Evolutionary conservation across 2,888 invertebrate species (phyloP).

Genomic region (Smittia sp.): DNA sequence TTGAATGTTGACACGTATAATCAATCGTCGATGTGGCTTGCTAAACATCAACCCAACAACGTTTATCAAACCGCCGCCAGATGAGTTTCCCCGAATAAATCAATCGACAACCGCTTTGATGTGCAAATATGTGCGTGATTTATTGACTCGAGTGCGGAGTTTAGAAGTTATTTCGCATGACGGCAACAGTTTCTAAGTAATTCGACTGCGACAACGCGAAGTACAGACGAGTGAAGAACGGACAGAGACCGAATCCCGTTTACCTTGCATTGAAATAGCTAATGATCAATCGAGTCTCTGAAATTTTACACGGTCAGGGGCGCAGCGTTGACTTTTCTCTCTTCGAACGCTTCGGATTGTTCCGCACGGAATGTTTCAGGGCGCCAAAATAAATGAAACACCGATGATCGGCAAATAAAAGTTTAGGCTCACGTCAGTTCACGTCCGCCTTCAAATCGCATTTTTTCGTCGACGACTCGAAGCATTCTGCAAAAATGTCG

Average conservation of each 20-base stretch:
- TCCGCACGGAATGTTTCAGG: background rate
- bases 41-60: too few species aligned
- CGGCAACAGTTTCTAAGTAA: too few species aligned
- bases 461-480: background rate
- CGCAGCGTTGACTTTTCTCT: conserved; percentile 6
- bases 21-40: too few species aligned
- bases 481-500: too few species aligned
- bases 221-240: background rate
- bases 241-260: background rate
- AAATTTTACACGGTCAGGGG: conserved; percentile 29
- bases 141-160: too few species aligned
- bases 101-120: too few species aligned
- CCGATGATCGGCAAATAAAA: background rate
- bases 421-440: background rate
- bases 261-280: conserved; percentile 31
- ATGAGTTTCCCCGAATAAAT: too few species aligned
- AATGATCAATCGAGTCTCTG: background rate
- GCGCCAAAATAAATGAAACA: background rate
- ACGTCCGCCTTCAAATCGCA: background rate
- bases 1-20: background rate
- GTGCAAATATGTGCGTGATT: too few species aligned
- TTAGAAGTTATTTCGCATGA: too few species aligned
- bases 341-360: background rate
- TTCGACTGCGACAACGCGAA: too few species aligned
- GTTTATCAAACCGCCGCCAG: too few species aligned